These are phyloP conservation scores for Coelopa frigida DNA, from an alignment of 1,140 invertebrate genomes.

Conservation along the genomic window DNA sequence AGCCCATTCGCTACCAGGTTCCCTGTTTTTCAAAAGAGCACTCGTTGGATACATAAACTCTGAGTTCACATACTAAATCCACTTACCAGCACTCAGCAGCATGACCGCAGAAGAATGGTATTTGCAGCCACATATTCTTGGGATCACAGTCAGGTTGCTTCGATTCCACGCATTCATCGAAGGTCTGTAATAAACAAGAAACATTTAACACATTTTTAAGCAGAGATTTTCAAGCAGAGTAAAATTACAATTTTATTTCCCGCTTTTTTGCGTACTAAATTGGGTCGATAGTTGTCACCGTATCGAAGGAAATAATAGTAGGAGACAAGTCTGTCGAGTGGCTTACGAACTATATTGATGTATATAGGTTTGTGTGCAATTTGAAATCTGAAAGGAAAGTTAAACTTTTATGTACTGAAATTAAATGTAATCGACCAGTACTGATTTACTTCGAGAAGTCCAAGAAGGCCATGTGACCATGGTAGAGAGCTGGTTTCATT, in stretches of 20 bases:
- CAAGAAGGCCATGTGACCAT: constrained; percentile 93
- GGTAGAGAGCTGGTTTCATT: constrained; percentile 89
- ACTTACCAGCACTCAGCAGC: constrained; percentile 83
- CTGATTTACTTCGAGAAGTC: constrained; percentile 80
- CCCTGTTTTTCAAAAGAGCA: constrained; percentile 50
- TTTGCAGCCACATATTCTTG: constrained; percentile 89
- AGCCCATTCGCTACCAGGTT: constrained; percentile 89
- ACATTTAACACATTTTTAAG: not conserved
- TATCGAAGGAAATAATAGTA: constrained; percentile 97
- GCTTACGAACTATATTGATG: constrained; percentile 91
- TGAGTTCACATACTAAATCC: not conserved
- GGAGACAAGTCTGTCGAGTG: constrained; percentile 90
- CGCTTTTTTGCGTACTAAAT: constrained; percentile 86
- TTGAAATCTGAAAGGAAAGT: constrained; percentile 62
- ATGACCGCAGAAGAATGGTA: constrained; percentile 98
- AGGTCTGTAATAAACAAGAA: constrained; percentile 57
- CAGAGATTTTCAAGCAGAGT: not conserved
- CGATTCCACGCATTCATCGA: constrained; percentile 87
- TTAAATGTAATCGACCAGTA: not conserved
- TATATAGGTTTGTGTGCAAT: constrained; percentile 73
- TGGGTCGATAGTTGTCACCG: constrained; percentile 94
- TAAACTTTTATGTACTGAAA: not conserved
- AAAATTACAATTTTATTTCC: constrained; percentile 85
- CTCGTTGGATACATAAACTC: not conserved
- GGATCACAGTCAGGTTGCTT: constrained; percentile 88